Conservation (phyloP, 2,797 vertebrate genomes). For the Anguilla anguilla region DNA sequence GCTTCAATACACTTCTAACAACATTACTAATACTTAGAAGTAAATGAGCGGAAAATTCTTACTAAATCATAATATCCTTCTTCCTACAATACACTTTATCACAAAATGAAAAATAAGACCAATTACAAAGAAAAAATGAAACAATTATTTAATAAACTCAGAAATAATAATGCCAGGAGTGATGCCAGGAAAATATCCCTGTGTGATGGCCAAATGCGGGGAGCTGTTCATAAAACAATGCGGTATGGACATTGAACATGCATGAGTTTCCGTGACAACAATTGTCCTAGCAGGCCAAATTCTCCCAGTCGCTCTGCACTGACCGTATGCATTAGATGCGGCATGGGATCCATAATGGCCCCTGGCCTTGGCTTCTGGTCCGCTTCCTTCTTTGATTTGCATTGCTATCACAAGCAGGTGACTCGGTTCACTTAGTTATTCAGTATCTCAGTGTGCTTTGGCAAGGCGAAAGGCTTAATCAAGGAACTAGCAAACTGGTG, state of each 20-base stretch:
- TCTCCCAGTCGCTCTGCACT: not conserved
- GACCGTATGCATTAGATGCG: not conserved
- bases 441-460: not conserved
- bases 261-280: not conserved
- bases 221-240: not conserved
- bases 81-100: not conserved
- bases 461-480: not conserved
- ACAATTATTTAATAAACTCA: not conserved
- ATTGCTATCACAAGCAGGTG: not conserved
- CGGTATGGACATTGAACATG: not conserved
- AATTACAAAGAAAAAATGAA: not conserved
- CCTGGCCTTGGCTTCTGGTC: not conserved
- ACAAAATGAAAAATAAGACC: not conserved
- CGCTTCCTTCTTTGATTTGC: not conserved
- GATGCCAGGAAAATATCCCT: not conserved
- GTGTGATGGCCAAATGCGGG: not conserved
- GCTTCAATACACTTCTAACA: not conserved
- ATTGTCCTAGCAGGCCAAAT: not conserved
- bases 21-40: not conserved
- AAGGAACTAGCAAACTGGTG: not conserved
- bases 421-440: not conserved
- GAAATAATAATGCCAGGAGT: not conserved
- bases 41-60: too few species aligned
- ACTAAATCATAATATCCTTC: too few species aligned
- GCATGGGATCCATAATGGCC: not conserved